phyloP scores from a whole-genome alignment of 2,888 invertebrate species.

The Lycaena phlaeas region DNA sequence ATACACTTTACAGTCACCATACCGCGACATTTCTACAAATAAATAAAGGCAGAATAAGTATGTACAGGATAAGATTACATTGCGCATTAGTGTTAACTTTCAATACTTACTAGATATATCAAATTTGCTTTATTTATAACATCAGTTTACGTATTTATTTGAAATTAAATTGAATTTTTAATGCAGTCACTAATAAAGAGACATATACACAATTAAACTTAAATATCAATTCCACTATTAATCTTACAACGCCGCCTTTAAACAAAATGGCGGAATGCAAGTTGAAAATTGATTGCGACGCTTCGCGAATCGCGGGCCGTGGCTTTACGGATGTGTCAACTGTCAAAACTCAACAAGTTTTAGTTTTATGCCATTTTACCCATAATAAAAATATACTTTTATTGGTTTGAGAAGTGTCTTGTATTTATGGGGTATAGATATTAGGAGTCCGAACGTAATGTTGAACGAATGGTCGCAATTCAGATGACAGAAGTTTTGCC shows the following conservation, averaged over 20 bases:
- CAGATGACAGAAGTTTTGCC: no score
- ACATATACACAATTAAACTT: background rate
- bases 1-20: conserved; percentile 94
- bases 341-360: no score
- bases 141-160: background rate
- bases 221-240: background rate
- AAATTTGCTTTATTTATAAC: background rate
- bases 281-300: background rate
- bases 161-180: background rate
- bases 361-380: no score
- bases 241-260: background rate
- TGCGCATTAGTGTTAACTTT: background rate
- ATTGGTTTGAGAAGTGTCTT: no score
- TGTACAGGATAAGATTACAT: background rate
- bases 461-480: no score
- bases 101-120: background rate
- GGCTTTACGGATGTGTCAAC: no score
- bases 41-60: conserved; percentile 4
- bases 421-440: no score
- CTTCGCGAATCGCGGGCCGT: background rate
- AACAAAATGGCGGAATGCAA: background rate
- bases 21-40: conserved; percentile 77
- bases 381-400: no score
- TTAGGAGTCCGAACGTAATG: no score
- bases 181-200: background rate